Conservation (phyloP, 2,888 invertebrate genomes). For the Standfussiana lucernea region DNA sequence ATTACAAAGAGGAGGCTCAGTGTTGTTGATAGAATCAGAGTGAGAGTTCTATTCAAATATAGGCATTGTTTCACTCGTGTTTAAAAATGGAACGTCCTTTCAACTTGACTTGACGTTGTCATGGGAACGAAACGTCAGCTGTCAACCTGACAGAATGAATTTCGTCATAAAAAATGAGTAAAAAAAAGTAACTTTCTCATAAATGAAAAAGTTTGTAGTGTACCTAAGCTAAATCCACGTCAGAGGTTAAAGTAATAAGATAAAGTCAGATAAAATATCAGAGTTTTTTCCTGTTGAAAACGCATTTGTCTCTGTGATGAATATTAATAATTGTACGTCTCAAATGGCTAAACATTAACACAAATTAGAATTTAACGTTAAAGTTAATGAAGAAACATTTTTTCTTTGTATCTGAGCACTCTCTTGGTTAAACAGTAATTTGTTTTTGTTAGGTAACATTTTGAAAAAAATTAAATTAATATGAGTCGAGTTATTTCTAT, state of each 20-base stretch:
- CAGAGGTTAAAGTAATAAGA: conserved; percentile 44
- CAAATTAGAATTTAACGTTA: conserved; percentile 60
- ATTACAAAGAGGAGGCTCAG: conserved; percentile 73
- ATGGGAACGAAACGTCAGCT: conserved; percentile 76
- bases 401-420: conserved; percentile 45
- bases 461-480: conserved; percentile 60
- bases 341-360: conserved; percentile 64
- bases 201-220: conserved; percentile 47
- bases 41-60: conserved; percentile 84
- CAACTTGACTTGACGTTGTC: conserved; percentile 71
- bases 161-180: conserved; percentile 41
- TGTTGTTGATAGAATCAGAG: conserved; percentile 85
- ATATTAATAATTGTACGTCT: conserved; percentile 50
- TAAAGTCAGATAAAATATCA: conserved; percentile 34
- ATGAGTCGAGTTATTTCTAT: conserved; percentile 32
- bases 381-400: conserved; percentile 58
- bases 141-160: conserved; percentile 74
- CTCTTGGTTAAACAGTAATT: conserved; percentile 61
- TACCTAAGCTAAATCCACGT: conserved; percentile 48
- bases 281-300: conserved; percentile 41
- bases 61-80: conserved; percentile 82
- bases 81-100: conserved; percentile 83
- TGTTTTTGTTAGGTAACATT: conserved; percentile 56
- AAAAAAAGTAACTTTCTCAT: conserved; percentile 45
- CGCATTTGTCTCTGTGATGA: conserved; percentile 59